Evolutionary conservation across 2,888 invertebrate genomes (phyloP), one percentile per base, ranked within the genome.

Genomic region (Apomyelois bistriatella): DNA sequence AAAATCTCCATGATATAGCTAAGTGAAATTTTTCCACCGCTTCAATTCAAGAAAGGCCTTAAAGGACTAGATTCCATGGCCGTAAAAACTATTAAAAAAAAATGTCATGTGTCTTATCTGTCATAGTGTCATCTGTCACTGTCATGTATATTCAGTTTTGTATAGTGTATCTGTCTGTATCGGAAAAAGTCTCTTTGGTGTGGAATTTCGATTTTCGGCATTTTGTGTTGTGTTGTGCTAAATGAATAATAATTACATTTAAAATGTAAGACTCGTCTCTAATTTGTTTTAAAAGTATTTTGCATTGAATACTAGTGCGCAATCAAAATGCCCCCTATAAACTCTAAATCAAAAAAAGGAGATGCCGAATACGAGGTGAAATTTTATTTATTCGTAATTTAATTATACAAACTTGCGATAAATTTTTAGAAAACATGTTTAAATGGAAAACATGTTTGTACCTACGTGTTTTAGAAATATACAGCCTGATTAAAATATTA

Each of bases 291-390:
- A n/a, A 35, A 36, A 57, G 17, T 50, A 53, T 53, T 16, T 42
- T 52, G 17, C 15, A 28, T 16, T 48, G 17, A 12, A 15, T 28
- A 15, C 15, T 13, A 51, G 37, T 41, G 30, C 32, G 32, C 13
- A 32, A 5, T 9, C 1, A 13, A 63, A 53, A 90, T 90, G 90
- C 90, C 89, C 65, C 90, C 90, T 60, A 79, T 90, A 52, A 89
- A 88, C 74, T 85, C 88, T 53, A 89, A 89, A 69, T 69, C 76
- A 58, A 88, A 86, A 72, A 88, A 89, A 77, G 76, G 79, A 75
- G 83, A 85, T 67, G 80, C 85, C 68, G 88, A 90, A 66, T 90
- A 89, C 62, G 88, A 89, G 88, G 90, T 90, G 84, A 48, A 37
- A 66, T 66, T 59, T 54, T 64, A 58, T 57, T 55, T 54, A 57